Base-by-base conservation (phyloP, 2,113 vertebrate genomes). In the Trachemys scripta region DNA sequence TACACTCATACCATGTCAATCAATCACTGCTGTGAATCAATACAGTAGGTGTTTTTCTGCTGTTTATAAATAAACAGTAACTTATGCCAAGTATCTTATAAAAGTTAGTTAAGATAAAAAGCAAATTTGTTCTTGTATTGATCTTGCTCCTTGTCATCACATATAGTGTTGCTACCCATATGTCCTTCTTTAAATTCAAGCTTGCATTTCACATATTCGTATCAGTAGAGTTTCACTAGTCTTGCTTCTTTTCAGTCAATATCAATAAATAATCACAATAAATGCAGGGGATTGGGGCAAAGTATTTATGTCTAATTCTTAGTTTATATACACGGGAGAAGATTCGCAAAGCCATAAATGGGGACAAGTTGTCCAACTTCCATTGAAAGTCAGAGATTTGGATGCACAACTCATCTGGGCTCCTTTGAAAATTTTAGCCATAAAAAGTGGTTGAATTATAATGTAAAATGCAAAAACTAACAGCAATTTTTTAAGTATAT, bases 101-200 rank as follows among this genome's bases (percentile, higher is more conserved):
- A 96, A 98, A 96, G 19, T 97, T 95, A 95, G 24, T 96, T 96
- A 83, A 35, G 76, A 95, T 89, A 92, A 92, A 87, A 53, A 93
- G 3, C 2, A 8, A 88, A 91, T 85, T 95, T 97, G 53, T 96
- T 92, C 47, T 89, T 89, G 9, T 91, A 92, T 87, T 93, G 88
- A 95, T 94, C 89, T 94, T 56, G 59, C 29, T 90, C 42, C 57
- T 90, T 90, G 54, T 78, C 56, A 27, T 49, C 20, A 17, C 92
- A 54, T 85, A 5, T 80, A 79, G 8, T 2, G 5, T 90, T 95
- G 38, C 84, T 76, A 87, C 56, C 22, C 85, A 45, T 76, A 65
- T 84, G 11, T 57, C 6, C 85, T 42, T 75, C 78, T 95, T 92
- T 19, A 27, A 86, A 90, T 82, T 65, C 42, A 92, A 87, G 27